Evolutionary conservation across 2,888 invertebrate species (phyloP).

Genomic region (Morinoia aosen): DNA sequence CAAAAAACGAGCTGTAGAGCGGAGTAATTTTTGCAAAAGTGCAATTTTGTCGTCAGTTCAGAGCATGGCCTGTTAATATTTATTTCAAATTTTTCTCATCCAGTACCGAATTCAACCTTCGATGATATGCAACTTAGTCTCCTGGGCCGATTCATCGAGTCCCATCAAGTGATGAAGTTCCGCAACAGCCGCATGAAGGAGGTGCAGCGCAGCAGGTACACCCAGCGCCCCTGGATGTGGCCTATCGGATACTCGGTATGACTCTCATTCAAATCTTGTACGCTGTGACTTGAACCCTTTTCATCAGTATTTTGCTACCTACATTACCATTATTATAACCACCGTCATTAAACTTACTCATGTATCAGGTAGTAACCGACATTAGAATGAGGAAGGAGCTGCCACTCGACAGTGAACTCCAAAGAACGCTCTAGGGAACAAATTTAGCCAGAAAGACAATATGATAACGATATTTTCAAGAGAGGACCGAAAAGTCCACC

Average conservation of each 20-base stretch:
- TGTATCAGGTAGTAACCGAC: too few relatives aligned
- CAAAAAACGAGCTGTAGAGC: too few relatives aligned
- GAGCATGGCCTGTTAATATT: not conserved
- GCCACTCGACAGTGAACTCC: too few relatives aligned
- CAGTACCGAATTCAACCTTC: conserved; percentile 8
- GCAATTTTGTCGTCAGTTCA: not conserved
- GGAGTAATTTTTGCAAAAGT: not conserved
- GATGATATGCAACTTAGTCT: conserved; percentile 52
- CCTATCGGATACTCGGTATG: conserved; percentile 63
- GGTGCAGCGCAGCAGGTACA: not conserved
- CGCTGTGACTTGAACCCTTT: not conserved
- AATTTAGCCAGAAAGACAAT: too few relatives aligned
- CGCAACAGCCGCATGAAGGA: conserved; percentile 63
- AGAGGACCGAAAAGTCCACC: too few relatives aligned
- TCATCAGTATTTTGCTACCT: too few relatives aligned
- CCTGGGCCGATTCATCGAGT: conserved; percentile 59
- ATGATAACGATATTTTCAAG: too few relatives aligned
- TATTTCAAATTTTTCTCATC: not conserved
- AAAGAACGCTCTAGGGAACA: too few relatives aligned
- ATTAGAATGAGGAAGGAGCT: too few relatives aligned
- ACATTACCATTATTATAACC: too few relatives aligned
- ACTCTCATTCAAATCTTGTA: not conserved
- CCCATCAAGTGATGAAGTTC: conserved; percentile 64
- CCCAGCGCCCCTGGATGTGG: conserved; percentile 67
- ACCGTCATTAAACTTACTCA: too few relatives aligned